A percentile compares a stretch with the other conserved stretches of the same genome.
These are phyloP conservation scores for Scaptomyza tumidula DNA, from an alignment of 2,888 invertebrate genomes.

Conservation along the genomic window DNA sequence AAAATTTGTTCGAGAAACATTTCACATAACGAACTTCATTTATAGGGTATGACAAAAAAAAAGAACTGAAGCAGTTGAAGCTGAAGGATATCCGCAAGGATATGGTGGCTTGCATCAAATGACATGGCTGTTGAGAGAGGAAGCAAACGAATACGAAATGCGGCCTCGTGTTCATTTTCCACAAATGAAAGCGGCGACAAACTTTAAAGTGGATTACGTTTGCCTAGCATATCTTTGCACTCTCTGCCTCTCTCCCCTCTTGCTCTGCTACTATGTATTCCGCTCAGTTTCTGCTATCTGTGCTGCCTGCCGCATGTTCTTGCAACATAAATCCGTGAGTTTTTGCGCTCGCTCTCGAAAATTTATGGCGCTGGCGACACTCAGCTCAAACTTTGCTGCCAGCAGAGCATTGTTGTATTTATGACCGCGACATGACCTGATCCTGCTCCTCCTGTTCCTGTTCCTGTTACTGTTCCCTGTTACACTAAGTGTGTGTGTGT, in stretches of 20 bases:
- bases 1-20: too few relatives aligned
- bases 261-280: slow-evolving; percentile 15
- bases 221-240: slow-evolving; percentile 44
- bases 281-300: slow-evolving; percentile 53
- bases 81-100: slow-evolving; percentile 75
- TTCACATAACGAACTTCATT: background rate
- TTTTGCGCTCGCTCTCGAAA: slow-evolving; percentile 56
- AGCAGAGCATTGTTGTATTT: slow-evolving; percentile 77
- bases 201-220: slow-evolving; percentile 82
- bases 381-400: slow-evolving; percentile 67
- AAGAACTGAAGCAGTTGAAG: slow-evolving; percentile 16
- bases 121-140: slow-evolving; percentile 56
- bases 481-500: slow-evolving; percentile 15
- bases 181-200: slow-evolving; percentile 70
- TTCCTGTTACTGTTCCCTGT: slow-evolving; percentile 3
- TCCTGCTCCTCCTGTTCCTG: slow-evolving; percentile 33
- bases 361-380: slow-evolving; percentile 81
- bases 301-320: slow-evolving; percentile 57
- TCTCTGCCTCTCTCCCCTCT: background rate
- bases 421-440: slow-evolving; percentile 83
- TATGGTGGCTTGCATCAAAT: slow-evolving; percentile 57
- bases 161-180: slow-evolving; percentile 68
- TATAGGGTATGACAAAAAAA: slow-evolving; percentile 2
- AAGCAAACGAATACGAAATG: slow-evolving; percentile 15
- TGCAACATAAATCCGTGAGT: slow-evolving; percentile 82